Percentiles rank a stretch among this genome's conserved stretches.
Evolutionary conservation across 2,113 vertebrate genomes (phyloP).

Genomic region (Hemichromis elongatus): DNA sequence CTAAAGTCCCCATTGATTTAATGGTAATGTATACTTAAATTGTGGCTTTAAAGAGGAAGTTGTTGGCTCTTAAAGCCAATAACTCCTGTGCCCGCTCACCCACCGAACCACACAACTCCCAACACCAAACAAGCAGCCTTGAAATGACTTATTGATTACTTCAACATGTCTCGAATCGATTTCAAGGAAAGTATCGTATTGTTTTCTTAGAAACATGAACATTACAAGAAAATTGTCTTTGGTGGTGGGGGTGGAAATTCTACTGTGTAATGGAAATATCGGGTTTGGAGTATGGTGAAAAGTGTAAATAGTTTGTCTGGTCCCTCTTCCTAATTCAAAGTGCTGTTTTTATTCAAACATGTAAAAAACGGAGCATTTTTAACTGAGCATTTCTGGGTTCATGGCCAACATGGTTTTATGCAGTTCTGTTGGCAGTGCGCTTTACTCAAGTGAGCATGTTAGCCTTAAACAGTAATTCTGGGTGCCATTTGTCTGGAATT

Average conservation of each 20-base stretch:
- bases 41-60: conserved; percentile 36
- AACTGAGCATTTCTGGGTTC: neutral
- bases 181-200: conserved; percentile 9
- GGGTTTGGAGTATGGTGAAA: neutral
- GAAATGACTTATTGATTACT: conserved; percentile 51
- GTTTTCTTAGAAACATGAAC: neutral
- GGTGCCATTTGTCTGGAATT: conserved; percentile 11
- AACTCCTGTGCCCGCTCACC: neutral
- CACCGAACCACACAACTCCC: neutral
- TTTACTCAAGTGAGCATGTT: neutral
- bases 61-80: conserved; percentile 32
- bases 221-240: neutral
- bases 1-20: conserved; percentile 48
- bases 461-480: neutral
- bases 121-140: conserved; percentile 1
- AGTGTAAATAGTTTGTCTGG: neutral
- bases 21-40: conserved; percentile 38
- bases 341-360: neutral
- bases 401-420: neutral
- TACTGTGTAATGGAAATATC: neutral
- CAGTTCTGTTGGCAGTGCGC: neutral
- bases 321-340: neutral
- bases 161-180: conserved; percentile 13
- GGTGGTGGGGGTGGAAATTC: neutral
- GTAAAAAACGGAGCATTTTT: neutral